Conservation (phyloP, 2,113 vertebrate genomes). For the Vicugna pacos region DNA sequence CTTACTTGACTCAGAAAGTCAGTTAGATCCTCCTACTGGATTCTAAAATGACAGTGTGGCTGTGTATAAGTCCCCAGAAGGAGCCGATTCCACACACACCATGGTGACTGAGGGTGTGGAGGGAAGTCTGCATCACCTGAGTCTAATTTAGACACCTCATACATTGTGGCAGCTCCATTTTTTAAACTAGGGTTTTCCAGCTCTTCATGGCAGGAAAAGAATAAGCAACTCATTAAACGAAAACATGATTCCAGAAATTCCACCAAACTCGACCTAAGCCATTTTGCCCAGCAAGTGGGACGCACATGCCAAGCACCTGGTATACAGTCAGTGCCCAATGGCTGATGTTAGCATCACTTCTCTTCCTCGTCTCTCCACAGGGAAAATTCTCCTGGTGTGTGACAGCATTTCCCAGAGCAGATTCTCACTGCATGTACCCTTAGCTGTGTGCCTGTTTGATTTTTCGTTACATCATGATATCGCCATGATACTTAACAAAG, state of each 20-base stretch:
- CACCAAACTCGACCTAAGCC: neutral
- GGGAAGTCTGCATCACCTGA: neutral
- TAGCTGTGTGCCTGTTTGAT: neutral
- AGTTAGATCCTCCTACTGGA: conserved; percentile 78
- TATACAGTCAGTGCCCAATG: neutral
- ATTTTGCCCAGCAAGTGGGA: neutral
- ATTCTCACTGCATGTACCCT: too few relatives aligned
- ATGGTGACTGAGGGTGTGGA: conserved; percentile 59
- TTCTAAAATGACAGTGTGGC: conserved; percentile 81
- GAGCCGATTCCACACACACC: conserved; percentile 72
- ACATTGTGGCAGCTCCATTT: conserved; percentile 9
- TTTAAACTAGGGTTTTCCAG: neutral
- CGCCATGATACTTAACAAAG: neutral
- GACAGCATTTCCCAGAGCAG: neutral
- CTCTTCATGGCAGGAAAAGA: neutral
- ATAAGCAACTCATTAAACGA: too few relatives aligned
- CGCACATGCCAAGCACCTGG: accelerated
- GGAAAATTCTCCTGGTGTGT: neutral
- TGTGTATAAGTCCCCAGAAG: conserved; percentile 60
- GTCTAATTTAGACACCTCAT: conserved; percentile 77
- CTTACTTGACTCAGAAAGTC: conserved; percentile 41
- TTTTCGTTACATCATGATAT: neutral
- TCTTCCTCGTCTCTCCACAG: neutral
- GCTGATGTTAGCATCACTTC: neutral
- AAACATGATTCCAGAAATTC: neutral